These are phyloP conservation scores for Microplitis manilae DNA, from an alignment of 2,888 invertebrate species.

Conservation along the genomic window DNA sequence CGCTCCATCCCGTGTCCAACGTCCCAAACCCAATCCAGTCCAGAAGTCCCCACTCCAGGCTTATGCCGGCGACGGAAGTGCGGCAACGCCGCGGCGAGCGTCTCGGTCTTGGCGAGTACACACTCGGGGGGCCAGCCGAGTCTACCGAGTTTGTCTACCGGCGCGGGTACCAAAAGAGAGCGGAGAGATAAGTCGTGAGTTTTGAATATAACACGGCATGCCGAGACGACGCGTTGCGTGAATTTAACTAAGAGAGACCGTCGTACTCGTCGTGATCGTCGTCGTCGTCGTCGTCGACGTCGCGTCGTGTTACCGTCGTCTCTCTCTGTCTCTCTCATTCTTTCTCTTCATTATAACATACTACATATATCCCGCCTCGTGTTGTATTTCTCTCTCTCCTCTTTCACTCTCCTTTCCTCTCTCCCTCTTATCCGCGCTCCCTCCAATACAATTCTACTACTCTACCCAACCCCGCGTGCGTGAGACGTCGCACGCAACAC, in stretches of 20 bases:
- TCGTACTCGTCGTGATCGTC: conserved; percentile 36
- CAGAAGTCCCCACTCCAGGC: conserved; percentile 62
- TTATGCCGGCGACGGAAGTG: conserved; percentile 64
- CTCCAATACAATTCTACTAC: conserved; percentile 9
- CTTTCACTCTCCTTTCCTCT: conserved; percentile 23
- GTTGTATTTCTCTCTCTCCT: conserved; percentile 16
- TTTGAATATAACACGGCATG: conserved; percentile 57
- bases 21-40: conserved; percentile 62
- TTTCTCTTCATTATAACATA: conserved; percentile 19
- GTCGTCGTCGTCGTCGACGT: conserved; percentile 35
- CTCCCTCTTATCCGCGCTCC: conserved; percentile 22
- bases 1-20: conserved; percentile 38
- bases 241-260: conserved; percentile 30
- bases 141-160: conserved; percentile 70
- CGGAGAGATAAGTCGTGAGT: conserved; percentile 62
- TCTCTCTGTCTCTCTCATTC: conserved; percentile 25
- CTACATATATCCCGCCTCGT: conserved; percentile 18
- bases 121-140: conserved; percentile 67
- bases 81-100: conserved; percentile 69
- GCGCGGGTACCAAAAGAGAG: conserved; percentile 65
- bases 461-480: conserved; percentile 39
- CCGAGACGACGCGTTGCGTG: conserved; percentile 59
- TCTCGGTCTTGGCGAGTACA: conserved; percentile 67
- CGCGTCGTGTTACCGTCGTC: conserved; percentile 40
- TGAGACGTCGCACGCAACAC: conserved; percentile 39